Evolutionary conservation across 2,113 vertebrate species (phyloP), one percentile per base, ranked within the genome.

Genomic region (Pangasianodon hypophthalmus): DNA sequence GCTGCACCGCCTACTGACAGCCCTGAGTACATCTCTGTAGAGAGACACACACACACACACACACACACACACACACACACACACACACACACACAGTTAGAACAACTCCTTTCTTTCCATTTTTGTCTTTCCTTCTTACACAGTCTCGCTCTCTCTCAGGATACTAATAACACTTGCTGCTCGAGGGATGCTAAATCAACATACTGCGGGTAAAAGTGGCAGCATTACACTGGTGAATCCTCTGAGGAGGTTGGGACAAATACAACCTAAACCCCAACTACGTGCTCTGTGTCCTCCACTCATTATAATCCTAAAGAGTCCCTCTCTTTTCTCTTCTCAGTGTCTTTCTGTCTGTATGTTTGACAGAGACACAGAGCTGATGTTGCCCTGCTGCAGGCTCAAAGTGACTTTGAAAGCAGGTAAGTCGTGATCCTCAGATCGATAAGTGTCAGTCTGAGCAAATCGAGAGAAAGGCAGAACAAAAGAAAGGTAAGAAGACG

Each of bases 1-100:
- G 92, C 87, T 6, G 96, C 95, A 32, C 96, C 97, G 77, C 97
- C 97, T 37, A 95, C 96, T 0, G 96, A 94, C 93, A 97, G 95
- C 0, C 96, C 96, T n/a, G 96, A 96, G 73, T 96, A 95, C 2
- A 95, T 89, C 87, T 95, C 95, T 96, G 32, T 4, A 48, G 9
- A 62, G 32, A 87, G 79, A 84, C 14, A 75, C 3, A 83, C 29
- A 44, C 10, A 86, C 1, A 54, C 2, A 37, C 1, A 37, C 37
- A 37, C 37, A 37, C 37, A 37, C 37, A 37, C 37, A 37, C 37
- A 37, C 1, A 37, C 37, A 37, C 37, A 37, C 37, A 37, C 37
- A 37, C 37, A 37, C 1, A 71, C 16, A 83, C 29, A 75, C 54
- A 84, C 29, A 54, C 1, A 37, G 16, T 73, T n/a, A 52, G 44